Base-by-base conservation (phyloP, 2,113 vertebrate genomes). In the Cavia aperea region DNA sequence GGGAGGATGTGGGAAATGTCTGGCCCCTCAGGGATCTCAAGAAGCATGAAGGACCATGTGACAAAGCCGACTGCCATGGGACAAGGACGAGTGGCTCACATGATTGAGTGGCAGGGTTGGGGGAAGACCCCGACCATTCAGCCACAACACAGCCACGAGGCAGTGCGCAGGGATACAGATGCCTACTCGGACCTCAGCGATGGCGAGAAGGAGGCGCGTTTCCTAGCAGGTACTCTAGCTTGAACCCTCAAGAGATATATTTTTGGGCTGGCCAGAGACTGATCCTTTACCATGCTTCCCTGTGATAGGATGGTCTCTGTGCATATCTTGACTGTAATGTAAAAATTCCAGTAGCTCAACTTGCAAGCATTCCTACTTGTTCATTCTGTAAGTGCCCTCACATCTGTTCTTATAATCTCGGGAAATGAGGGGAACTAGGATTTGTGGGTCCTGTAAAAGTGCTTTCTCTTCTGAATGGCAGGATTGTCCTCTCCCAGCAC, bases 41-140 rank as follows among this genome's bases (percentile, higher is more conserved):
- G 99, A 94, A 98, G 98, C 94, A 99, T 99, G 99, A 99, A 99
- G 98, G 99, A 99, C 97, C 98, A 99, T 4, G 99, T 99, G 95
- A 99, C 99, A 33, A 99, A 99, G 96, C 99, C 99, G 72, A 99
- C 99, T 0, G 98, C 98, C 78, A 99, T 99, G 99, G 99, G 99
- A 1, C 98, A 99, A 95, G 99, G 99, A 77, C 99, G 99, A 0
- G 99, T 99, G 62, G 99, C 99, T 19, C 99, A 99, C 97, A 99
- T 99, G 99, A 99, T 99, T 2, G 99, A 99, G 92, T 99, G 99
- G 99, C 99, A 99, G 95, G 99, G 98, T 97, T 99, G 99, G 99
- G 98, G 98, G 82, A 99, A 99, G 96, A 96, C 97, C 3, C 97
- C 96, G 4, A 97, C 96, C 94, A 98, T 98, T 93, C 98, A 98